phyloP scores from a whole-genome alignment of 2,888 invertebrate species.

The Nephrotoma flavescens region DNA sequence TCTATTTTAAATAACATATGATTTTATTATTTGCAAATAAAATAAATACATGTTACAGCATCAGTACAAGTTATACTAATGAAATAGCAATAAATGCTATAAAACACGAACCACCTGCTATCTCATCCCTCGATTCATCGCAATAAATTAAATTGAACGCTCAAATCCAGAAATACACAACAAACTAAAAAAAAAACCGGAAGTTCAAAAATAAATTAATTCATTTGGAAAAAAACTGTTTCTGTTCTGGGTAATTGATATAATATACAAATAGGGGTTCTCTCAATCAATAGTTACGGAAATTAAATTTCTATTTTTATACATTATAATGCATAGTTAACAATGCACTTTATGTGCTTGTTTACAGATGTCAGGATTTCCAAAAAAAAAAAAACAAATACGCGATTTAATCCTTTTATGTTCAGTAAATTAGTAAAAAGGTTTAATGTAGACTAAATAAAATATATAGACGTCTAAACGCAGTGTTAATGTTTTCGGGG shows the following conservation, averaged over 20 bases:
- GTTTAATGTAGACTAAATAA: no score
- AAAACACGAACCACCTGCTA: not conserved
- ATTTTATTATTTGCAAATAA: not conserved
- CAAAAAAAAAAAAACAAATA: not conserved
- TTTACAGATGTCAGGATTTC: not conserved
- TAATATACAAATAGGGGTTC: not conserved
- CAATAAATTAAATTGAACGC: not conserved
- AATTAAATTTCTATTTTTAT: not conserved
- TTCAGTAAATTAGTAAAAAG: not conserved
- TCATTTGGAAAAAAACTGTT: not conserved
- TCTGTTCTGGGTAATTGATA: not conserved
- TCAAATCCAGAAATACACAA: not conserved
- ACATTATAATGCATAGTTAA: not conserved
- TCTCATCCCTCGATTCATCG: not conserved
- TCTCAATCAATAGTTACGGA: not conserved
- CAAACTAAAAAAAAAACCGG: not conserved
- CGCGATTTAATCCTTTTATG: not conserved
- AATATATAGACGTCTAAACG: no score
- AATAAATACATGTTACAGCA: not conserved
- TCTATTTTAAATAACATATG: not conserved
- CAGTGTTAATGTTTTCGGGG: no score
- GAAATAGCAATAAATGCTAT: not conserved
- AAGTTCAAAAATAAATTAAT: not conserved
- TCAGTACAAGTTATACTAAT: not conserved
- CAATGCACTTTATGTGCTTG: not conserved